Percentiles rank a stretch among this genome's conserved stretches.
Conservation (phyloP, 2,888 invertebrate species). For the Heliconius ethilla region DNA sequence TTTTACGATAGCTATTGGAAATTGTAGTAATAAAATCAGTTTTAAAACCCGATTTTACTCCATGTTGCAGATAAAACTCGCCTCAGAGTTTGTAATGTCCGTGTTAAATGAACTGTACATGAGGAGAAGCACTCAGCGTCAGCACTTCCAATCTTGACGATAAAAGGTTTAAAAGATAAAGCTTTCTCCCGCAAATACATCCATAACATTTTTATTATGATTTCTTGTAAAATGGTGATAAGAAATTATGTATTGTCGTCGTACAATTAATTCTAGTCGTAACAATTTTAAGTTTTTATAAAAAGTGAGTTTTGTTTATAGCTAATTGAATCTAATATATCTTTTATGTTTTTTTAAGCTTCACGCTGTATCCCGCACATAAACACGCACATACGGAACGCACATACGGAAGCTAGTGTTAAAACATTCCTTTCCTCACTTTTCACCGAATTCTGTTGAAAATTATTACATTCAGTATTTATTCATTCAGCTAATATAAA, state of each 20-base stretch:
- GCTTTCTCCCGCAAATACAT: conserved; percentile 11
- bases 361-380: too few species aligned
- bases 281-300: too few species aligned
- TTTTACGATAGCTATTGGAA: conserved; percentile 27
- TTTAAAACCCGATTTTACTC: conserved; percentile 26
- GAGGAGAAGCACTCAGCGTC: conserved; percentile 25
- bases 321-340: too few species aligned
- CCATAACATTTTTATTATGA: conserved; percentile 10
- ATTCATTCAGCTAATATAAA: too few species aligned
- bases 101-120: conserved; percentile 31
- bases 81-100: conserved; percentile 28
- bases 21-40: conserved; percentile 21
- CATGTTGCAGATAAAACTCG: conserved; percentile 27
- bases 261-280: too few species aligned
- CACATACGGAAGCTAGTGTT: too few species aligned
- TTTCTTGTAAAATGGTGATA: conserved; percentile 7
- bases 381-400: too few species aligned
- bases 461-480: too few species aligned
- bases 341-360: too few species aligned
- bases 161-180: conserved; percentile 32
- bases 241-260: not conserved
- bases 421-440: too few species aligned
- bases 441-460: too few species aligned
- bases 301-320: too few species aligned
- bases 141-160: conserved; percentile 25